Evolutionary conservation across 2,113 vertebrate genomes (phyloP).

Genomic region (Athene cunicularia): DNA sequence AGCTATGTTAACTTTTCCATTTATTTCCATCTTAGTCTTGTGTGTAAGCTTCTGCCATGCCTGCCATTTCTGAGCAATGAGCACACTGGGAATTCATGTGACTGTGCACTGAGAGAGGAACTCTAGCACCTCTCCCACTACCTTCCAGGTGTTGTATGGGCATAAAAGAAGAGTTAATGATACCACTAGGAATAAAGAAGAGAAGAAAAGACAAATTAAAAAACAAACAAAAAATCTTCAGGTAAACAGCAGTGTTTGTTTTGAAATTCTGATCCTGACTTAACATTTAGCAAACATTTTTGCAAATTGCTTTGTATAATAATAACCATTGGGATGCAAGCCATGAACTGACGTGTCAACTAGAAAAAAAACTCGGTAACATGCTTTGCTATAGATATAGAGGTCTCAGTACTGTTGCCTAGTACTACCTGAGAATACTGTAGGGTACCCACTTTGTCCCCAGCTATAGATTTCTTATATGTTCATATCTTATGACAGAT

Average conservation of each 20-base stretch:
- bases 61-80: conserved; percentile 8
- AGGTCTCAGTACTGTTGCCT: neutral
- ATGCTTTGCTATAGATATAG: neutral
- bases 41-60: neutral
- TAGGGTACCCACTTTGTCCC: neutral
- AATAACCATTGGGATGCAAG: neutral
- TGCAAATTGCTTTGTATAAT: neutral
- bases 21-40: conserved; percentile 1
- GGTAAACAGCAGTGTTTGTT: neutral
- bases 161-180: neutral
- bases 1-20: neutral
- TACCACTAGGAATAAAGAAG: neutral
- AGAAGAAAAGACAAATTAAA: neutral
- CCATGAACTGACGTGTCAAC: neutral
- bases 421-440: neutral
- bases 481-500: neutral
- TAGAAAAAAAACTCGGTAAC: fast-evolving
- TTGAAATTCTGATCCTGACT: neutral
- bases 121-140: neutral
- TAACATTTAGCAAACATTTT: neutral
- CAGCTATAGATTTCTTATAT: neutral
- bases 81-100: neutral
- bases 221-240: neutral
- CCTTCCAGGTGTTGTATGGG: neutral
- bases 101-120: neutral